Evolutionary conservation across 2,113 vertebrate species (phyloP).

Genomic region (Monarcha castaneiventris): DNA sequence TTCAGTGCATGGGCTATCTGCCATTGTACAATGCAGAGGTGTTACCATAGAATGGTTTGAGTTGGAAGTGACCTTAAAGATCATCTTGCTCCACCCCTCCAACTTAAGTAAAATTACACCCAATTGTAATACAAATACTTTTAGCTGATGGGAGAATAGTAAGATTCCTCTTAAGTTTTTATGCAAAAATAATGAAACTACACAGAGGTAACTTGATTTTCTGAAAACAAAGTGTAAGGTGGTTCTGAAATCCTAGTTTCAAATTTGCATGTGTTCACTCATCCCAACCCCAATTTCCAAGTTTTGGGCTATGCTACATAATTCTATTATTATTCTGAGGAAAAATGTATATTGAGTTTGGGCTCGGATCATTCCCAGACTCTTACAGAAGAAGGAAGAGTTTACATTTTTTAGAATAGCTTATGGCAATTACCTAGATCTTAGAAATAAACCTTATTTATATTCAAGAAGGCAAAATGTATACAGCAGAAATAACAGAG

Average conservation of each 20-base stretch:
- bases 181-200: not conserved
- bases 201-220: not conserved
- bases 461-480: not conserved
- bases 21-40: not conserved
- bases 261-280: not conserved
- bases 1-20: not conserved
- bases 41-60: not conserved
- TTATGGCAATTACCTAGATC: not conserved
- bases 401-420: not conserved
- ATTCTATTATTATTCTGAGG: not conserved
- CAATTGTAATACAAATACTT: not conserved
- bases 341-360: not conserved
- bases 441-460: not conserved
- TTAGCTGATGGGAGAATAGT: not conserved
- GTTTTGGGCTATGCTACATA: not conserved
- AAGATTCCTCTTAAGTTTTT: not conserved
- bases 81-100: not conserved
- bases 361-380: not conserved
- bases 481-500: not conserved
- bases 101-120: not conserved
- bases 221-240: not conserved
- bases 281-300: not conserved
- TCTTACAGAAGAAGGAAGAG: not conserved
- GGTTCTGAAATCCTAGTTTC: not conserved
- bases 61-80: not conserved